Base-by-base conservation (phyloP, 2,888 invertebrate species). In the Hybos culiciformis region DNA sequence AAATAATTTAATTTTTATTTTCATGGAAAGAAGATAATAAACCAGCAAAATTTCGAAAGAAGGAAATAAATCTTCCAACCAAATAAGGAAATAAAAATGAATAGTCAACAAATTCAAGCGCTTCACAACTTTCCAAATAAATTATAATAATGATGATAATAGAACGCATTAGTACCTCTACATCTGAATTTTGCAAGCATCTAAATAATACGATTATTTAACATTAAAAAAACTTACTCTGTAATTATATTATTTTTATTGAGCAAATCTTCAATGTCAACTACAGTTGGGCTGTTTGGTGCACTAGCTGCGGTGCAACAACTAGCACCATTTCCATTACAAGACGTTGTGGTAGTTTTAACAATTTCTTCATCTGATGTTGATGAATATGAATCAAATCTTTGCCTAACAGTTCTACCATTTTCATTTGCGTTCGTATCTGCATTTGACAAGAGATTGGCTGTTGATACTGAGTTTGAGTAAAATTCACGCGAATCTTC, bases 241-340 rank as follows among this genome's bases (percentile, higher is more conserved):
- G 31, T 23, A 19, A 46, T 44, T 19, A 32, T 23, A 42, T 47
- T 50, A 8, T 48, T 54, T 3, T 60, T 56, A 39, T 54, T 54
- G 4, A 63, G 57, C 8, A 80, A 63, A 57, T 81, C 80, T 62
- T 80, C 80, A 47, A 81, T 79, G 50, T 81, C 80, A 19, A 72
- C 66, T 2, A 71, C 70, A 4, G 69, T 66, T 19, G 62, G 69
- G 14, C 56, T 54, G 12, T 58, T 46, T 6, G 59, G 49, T 37
- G 55, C 52, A 5, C 64, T 58, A 12, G 48, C 45, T 3, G 46
- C 41, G 33, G 64, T 63, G 42, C 62, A 64, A 23, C 53, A 59
- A 29, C 57, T 59, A 40, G 51, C 54, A 26, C 59, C 60, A 18
- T 57, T 61, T 12, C 59, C 58, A n/a, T n/a, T n/a, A 24, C 61